These are phyloP conservation scores for Elymnias hypermnestra DNA, from an alignment of 1,140 invertebrate species.

Conservation along the genomic window DNA sequence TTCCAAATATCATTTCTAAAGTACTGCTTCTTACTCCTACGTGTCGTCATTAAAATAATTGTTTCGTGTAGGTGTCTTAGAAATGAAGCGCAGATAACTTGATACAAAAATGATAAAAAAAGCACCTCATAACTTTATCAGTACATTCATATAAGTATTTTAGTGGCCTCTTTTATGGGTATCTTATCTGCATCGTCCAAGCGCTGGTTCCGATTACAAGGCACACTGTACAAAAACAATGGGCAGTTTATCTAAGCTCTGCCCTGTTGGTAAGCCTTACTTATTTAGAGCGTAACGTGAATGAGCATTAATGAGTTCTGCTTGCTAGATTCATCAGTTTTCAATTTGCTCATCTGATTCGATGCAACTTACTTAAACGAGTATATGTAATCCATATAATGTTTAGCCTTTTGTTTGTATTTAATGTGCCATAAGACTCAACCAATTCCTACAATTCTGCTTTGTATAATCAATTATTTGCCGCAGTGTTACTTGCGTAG, in stretches of 20 bases:
- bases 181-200: constrained; percentile 8
- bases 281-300: constrained; percentile 12
- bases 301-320: constrained; percentile 5
- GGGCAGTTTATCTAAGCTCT: constrained; percentile 3
- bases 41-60: too few species aligned
- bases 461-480: too few species aligned
- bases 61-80: too few species aligned
- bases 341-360: neutral
- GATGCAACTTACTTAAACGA: neutral
- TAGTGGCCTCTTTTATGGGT: constrained; percentile 1
- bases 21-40: too few species aligned
- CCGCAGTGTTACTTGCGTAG: too few species aligned
- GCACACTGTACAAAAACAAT: constrained; percentile 11
- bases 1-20: too few species aligned
- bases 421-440: too few species aligned
- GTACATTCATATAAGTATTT: neutral
- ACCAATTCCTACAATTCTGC: too few species aligned
- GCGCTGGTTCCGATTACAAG: constrained; percentile 12
- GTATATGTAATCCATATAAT: too few species aligned
- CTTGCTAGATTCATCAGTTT: neutral
- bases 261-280: constrained; percentile 1
- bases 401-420: too few species aligned
- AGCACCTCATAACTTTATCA: neutral
- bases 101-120: too few species aligned
- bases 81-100: too few species aligned